Evolutionary conservation across 2,113 vertebrate genomes (phyloP), one percentile per base, ranked within the genome.

Genomic region (Alosa alosa): DNA sequence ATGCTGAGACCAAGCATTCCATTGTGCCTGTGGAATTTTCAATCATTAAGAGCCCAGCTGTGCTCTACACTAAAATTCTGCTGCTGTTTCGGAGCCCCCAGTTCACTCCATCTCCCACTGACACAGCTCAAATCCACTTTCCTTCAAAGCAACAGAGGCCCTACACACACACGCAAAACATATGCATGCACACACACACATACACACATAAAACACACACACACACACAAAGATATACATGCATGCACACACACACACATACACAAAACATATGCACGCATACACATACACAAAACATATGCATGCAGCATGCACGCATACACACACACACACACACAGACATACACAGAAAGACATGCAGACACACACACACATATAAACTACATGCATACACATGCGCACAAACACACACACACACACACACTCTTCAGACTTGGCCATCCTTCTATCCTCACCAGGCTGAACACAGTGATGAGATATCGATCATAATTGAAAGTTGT

Each of bases 21-120:
- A 72, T 36, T 36, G 25, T 72, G 64, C 64, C 64, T 36, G 64
- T 72, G 64, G 64, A 72, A 72, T 72, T 10, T 64, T 72, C 64
- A 72, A 72, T 72, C 64, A 72, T 72, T 72, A 72, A 72, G 64
- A 72, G 36, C 9, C 64, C 25, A 72, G 64, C 64, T 72, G 64
- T 31, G 64, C 64, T 72, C 22, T 36, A 72, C 31, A 72, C 64
- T 25, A 4, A 72, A 15, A 72, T 2, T 31, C 64, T 3, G 64
- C n/a, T 13, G n/a, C 64, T 15, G 64, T 36, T 72, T 36, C 31
- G 25, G n/a, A 72, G 64, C 25, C 64, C 6, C 8, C 22, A 64
- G 60, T n/a, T n/a, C n/a, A 13, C 31, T 72, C 3, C 64, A 72
- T 72, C 64, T 72, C 22, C 64, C 25, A 25, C n/a, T 72, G n/a